These are phyloP conservation scores for Oryctolagus cuniculus DNA, from an alignment of 2,113 vertebrate species.

Conservation along the genomic window DNA sequence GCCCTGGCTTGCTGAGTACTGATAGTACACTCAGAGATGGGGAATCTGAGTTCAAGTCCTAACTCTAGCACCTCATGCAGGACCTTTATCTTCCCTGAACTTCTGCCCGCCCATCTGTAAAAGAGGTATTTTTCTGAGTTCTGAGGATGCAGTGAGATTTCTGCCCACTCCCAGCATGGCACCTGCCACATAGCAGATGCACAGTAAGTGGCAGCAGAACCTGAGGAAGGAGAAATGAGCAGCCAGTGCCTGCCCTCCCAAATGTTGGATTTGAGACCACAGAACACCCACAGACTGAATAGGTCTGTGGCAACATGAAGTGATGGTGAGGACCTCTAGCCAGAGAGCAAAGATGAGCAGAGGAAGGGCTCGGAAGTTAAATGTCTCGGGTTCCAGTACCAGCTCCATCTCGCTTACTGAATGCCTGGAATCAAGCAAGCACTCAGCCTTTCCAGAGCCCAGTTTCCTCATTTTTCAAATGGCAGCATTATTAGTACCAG, in stretches of 20 bases:
- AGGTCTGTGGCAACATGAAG: background rate
- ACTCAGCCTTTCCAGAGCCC: background rate
- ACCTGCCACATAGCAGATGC: background rate
- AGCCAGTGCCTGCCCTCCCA: background rate
- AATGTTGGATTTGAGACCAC: constrained; percentile 11
- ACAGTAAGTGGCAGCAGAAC: background rate
- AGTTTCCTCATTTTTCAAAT: background rate
- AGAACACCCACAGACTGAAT: background rate
- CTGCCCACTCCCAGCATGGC: background rate
- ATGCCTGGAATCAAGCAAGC: background rate
- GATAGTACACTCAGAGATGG: background rate
- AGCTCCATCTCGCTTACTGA: background rate
- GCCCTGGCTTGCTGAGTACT: background rate
- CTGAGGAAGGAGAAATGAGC: background rate
- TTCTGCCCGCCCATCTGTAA: background rate
- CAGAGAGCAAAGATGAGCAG: background rate
- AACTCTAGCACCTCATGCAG: background rate
- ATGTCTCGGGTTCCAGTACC: background rate
- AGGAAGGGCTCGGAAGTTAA: background rate
- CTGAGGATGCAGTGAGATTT: background rate
- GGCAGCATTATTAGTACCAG: background rate
- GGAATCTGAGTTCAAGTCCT: background rate
- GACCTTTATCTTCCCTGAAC: background rate
- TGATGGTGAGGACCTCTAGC: background rate
- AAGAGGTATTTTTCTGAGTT: background rate